phyloP scores from a whole-genome alignment of 2,888 invertebrate genomes.

The Erebia palarica region DNA sequence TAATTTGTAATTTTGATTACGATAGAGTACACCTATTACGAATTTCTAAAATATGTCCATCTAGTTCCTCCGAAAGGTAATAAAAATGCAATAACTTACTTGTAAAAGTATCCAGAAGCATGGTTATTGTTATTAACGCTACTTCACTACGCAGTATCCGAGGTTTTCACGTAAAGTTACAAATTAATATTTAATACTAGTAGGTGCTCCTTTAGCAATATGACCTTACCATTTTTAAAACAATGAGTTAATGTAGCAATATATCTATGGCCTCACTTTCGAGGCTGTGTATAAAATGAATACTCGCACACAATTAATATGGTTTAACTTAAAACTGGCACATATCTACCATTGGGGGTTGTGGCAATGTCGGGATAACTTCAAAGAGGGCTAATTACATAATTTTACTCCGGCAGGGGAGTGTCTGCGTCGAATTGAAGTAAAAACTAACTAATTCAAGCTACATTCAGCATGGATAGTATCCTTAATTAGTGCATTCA shows the following conservation, averaged over 20 bases:
- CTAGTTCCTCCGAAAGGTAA: no score
- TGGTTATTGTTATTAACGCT: background rate
- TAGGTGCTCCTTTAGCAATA: constrained; percentile 21
- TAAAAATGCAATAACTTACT: background rate
- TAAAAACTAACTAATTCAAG: no score
- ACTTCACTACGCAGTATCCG: background rate
- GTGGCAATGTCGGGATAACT: background rate
- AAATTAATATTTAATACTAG: background rate
- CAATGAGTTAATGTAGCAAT: constrained; percentile 30
- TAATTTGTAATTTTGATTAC: no score
- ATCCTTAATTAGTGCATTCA: no score
- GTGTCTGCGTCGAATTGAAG: no score
- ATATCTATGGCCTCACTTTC: constrained; percentile 24
- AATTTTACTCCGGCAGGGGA: no score
- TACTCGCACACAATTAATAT: background rate
- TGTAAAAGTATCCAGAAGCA: constrained; percentile 1
- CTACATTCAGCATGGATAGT: no score
- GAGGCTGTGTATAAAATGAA: constrained; percentile 20
- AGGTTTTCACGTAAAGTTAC: constrained; percentile 7
- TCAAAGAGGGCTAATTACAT: background rate
- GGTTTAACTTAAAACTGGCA: background rate
- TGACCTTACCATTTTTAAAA: constrained; percentile 25
- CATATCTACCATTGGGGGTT: background rate
- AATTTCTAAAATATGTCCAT: no score
- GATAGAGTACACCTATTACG: no score